Base-by-base conservation (phyloP, 1,140 invertebrate species). In the Belonocnema kinseyi region DNA sequence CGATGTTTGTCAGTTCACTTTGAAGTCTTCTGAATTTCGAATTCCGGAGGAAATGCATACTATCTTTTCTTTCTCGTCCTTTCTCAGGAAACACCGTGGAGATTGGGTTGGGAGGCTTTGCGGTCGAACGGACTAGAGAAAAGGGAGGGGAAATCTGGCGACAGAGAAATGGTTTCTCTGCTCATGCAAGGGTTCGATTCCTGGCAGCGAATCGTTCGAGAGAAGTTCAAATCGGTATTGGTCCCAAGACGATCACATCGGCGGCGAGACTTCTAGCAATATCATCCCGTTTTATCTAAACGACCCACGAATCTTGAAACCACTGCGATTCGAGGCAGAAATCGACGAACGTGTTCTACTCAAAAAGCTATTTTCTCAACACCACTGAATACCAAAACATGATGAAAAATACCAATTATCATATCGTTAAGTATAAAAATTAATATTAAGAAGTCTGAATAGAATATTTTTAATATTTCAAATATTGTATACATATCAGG, bases 201-300 rank as follows among this genome's bases (percentile, higher is more conserved):
- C 40, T 53, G 13, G 75, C 54, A 40, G 50, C 46, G 66, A 85
- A 85, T 85, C 75, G 80, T 74, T 81, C 71, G 33, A 19, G 78
- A 80, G 78, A 53, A 58, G 74, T 78, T 80, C 80, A 77, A 81
- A 80, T 76, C 74, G 76, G 73, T 83, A 85, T 85, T 84, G 79
- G 74, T 86, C 85, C 80, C 83, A 56, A 71, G 80, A 79, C 77
- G 78, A 79, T 80, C 77, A 74, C 77, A 79, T 80, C 77, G 75
- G 76, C 74, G 74, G 77, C 26, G 77, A 80, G 76, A 73, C 75
- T 80, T 83, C 73, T 74, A 14, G 74, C 78, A 82, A 83, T 85
- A 84, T 85, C 81, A 80, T 83, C 70, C 78, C 78, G 80, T 74
- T 84, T 87, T 86, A 85, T 86, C 82, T 83, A 85, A 85, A 86